Base-by-base conservation (phyloP, 2,888 invertebrate genomes). In the Watsonalla binaria region DNA sequence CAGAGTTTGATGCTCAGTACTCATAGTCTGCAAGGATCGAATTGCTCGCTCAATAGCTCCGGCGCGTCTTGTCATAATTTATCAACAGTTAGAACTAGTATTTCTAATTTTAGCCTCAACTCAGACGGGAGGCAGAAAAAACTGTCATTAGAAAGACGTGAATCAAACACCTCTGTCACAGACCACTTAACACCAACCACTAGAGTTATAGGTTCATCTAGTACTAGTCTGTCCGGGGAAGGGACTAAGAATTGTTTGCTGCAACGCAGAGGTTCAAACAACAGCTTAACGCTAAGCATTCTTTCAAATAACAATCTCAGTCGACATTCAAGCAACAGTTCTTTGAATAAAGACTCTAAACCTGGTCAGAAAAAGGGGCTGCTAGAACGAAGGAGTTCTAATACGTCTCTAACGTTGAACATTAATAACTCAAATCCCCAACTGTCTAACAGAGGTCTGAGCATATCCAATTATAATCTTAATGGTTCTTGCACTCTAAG, bases 331-430 rank as follows among this genome's bases (percentile, higher is more conserved):
- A 93, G 92, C 59, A 91, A 93, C 54, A 92, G 88, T 56, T 92
- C 93, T 0, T 77, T 93, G 5, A 92, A 89, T 55, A 88, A 87
- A 69, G 90, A 89, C 6, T 74, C 76, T 0, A 90, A 85, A 66
- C 64, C 75, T 0, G 78, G 79, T 0, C 91, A 86, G 47, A 92
- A 92, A 46, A 95, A 95, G 68, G 95, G 96, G 7, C 83, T 97
- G 0, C 84, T 97, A 6, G 96, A 97, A 76, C 92, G 98, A 34
- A 92, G 98, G 53, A 97, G 97, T 51, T 98, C 97, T 0, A 98
- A 97, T 76, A 97, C 97, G 0, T 97, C 97, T 54, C 86, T 98
- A 2, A 97, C 97, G 0, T 93, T 98, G 24, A 96, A 96, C 56
- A 90, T 91, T 7, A 90, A 89, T 55, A 86, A 73, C 33, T 87